Evolutionary conservation across 2,888 invertebrate genomes (phyloP), one percentile per base, ranked within the genome.

Genomic region (Hemicrepidius hirtus): DNA sequence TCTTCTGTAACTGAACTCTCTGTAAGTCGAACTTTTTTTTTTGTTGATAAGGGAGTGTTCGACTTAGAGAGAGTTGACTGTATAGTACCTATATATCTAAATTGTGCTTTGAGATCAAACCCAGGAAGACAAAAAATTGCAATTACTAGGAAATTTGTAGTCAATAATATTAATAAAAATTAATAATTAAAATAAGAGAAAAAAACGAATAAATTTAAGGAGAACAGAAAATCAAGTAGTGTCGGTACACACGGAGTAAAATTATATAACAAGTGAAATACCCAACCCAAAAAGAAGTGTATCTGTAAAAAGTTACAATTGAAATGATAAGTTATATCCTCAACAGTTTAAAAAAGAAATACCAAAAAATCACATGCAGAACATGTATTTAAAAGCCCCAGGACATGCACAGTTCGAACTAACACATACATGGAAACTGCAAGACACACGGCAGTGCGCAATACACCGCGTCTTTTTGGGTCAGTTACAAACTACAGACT

Each of bases 401-500:
- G 75, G 75, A 77, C 84, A 85, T 85, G 85, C 84, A 85, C 75
- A 79, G 80, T 78, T 78, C 77, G 80, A 79, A 79, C 80, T 81
- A 80, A 82, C 81, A 84, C 79, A 82, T 77, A 83, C 81, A 80
- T 80, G 75, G 53, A 62, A 67, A 70, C 59, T 75, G 77, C 78
- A 77, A 74, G 75, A 76, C 70, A 74, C 71, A 71, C 69, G 74
- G 75, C 68, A 65, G 71, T 70, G 68, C 68, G 44, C 50, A 16
- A 66, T 21, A 21, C 60, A 62, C 63, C 13, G 80, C 79, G 80
- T 85, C 86, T 86, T 86, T 86, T 86, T 86, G 86, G 86, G 86
- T 85, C 85, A 83, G 85, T 85, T 86, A 85, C 86, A 86, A 83
- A 84, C 85, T 85, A 86, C 82, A 83, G 80, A 84, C 81, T 80